Base-by-base conservation (phyloP, 2,888 invertebrate species). In the Protonemura montana region DNA sequence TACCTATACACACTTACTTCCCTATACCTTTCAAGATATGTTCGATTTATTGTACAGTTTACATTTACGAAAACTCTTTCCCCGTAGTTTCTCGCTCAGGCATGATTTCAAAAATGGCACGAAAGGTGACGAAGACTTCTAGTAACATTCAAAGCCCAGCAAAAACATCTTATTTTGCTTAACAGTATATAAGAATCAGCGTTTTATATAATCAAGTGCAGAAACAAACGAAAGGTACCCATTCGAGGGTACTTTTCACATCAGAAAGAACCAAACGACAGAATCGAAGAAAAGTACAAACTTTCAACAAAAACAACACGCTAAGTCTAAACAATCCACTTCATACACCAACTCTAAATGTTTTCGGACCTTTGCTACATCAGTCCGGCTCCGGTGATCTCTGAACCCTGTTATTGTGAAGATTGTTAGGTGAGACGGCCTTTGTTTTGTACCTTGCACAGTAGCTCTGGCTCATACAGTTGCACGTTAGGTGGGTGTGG, bases 11-110 rank as follows among this genome's bases (percentile, higher is more conserved):
- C 35, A 78, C 28, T 78, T 16, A n/a, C 26, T 78, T 28, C 26
- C 10, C 76, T 76, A 5, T 80, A 16, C 59, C 76, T 59, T 59
- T 82, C 27, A 81, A 80, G 87, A 87, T 87, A 87, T 87, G 87
- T 87, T 85, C 83, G 78, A 86, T 16, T 86, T 87, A 86, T 87
- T 87, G 87, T 87, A 87, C 86, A 85, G 85, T 76, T 59, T 85
- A 82, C 35, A 84, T 76, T 35, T 41, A 59, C 80, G 85, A 85
- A 85, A 85, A 85, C 85, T 78, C 78, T 28, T 83, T 30, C 86
- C 27, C 35, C 25, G 25, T 82, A 86, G 82, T 82, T 35, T 83
- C 30, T 77, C 86, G 81, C 86, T 78, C 35, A 86, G 86, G 85
- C 87, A 86, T 80, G 25, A 76, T 82, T 78, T 77, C 21, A 27